Evolutionary conservation across 2,113 vertebrate species (phyloP).

Genomic region (Piliocolobus tephrosceles): DNA sequence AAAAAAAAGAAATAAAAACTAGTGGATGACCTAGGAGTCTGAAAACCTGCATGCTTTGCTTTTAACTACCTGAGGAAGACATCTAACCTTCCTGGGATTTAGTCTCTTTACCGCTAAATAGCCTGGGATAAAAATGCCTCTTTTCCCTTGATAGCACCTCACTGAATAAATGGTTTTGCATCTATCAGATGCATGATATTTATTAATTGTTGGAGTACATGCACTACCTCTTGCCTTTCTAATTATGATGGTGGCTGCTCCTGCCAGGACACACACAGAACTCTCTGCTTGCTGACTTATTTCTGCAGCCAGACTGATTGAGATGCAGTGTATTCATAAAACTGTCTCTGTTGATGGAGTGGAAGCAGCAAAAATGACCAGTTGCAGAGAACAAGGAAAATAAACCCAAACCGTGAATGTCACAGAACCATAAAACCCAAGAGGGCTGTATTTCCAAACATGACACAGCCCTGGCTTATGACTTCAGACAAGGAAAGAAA

Average conservation of each 20-base stretch:
- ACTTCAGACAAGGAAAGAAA: not conserved
- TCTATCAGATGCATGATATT: rapidly evolving
- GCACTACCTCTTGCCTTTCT: not conserved
- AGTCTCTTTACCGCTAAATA: not conserved
- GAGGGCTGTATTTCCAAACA: not conserved
- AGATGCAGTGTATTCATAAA: constrained; percentile 45
- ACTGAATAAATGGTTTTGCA: not conserved
- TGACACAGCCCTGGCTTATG: not conserved
- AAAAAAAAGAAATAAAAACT: not conserved
- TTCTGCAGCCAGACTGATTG: not conserved
- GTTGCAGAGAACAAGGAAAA: constrained; percentile 45
- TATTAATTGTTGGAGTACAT: not conserved
- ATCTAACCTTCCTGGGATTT: not conserved
- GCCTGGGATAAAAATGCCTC: not conserved
- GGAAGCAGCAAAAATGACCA: not conserved
- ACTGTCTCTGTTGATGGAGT: constrained; percentile 18
- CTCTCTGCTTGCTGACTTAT: not conserved
- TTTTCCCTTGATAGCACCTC: not conserved
- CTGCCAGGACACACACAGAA: not conserved
- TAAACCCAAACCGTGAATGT: constrained; percentile 29
- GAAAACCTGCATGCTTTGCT: not conserved
- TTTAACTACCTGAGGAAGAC: not conserved
- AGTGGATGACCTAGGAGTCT: not conserved
- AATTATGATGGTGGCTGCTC: not conserved
- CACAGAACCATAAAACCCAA: constrained; percentile 1